Conservation (phyloP, 1,140 invertebrate genomes). For the Brachionus rubens region DNA sequence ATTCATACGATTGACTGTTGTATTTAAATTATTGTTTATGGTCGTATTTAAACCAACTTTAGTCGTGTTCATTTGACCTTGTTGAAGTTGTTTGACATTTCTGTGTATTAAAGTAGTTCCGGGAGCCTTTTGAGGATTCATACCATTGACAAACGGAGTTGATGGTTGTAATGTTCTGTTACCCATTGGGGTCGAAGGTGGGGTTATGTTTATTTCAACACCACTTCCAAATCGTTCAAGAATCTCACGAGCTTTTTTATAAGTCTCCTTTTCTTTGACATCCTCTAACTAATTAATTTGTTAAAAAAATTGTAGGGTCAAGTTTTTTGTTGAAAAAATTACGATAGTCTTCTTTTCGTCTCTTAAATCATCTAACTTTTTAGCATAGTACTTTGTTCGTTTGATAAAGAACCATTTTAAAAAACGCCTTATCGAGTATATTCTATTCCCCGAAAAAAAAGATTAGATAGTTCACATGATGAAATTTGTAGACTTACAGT, state of each 20-base stretch:
- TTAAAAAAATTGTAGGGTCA: conserved; percentile 47
- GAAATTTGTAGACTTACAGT: too few species aligned
- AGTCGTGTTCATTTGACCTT: not conserved
- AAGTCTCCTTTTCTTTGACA: conserved; percentile 95
- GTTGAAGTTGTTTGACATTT: not conserved
- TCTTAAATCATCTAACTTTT: conserved; percentile 69
- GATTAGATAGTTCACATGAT: conserved; percentile 43
- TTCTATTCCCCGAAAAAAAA: conserved; percentile 61
- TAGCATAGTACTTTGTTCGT: conserved; percentile 71
- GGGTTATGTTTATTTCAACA: conserved; percentile 50
- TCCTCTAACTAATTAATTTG: conserved; percentile 69
- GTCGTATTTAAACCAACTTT: conserved; percentile 1
- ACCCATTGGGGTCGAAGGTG: not conserved
- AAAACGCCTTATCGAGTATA: conserved; percentile 70
- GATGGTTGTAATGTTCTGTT: not conserved
- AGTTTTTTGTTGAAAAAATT: too few species aligned
- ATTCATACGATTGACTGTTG: not conserved
- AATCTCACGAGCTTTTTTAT: conserved; percentile 89
- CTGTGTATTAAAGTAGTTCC: conserved; percentile 23
- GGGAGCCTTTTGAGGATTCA: not conserved
- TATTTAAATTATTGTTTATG: not conserved
- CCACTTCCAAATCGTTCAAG: conserved; percentile 75
- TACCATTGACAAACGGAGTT: not conserved
- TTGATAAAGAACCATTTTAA: conserved; percentile 79
- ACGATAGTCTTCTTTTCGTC: conserved; percentile 78